Base-by-base conservation (phyloP, 2,113 vertebrate species). In the Serinus canaria region DNA sequence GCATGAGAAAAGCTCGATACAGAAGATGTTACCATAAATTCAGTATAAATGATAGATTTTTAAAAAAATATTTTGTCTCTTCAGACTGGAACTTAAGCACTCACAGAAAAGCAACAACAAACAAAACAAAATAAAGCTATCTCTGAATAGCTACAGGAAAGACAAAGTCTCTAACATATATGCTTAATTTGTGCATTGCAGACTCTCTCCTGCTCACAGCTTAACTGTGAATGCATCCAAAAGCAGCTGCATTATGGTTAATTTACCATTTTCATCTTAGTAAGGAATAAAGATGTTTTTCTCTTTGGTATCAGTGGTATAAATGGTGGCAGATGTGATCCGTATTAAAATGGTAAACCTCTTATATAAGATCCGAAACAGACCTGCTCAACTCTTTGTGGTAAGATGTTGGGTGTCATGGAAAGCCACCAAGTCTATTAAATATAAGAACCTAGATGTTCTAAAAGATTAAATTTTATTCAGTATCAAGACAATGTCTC, bases 381-480 rank as follows among this genome's bases (percentile, higher is more conserved):
- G 18, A 37, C 7, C 15, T 60, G 20, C 37, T 86, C 24, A 33
- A 3, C 21, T 62, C 7, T 58, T 41, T 24, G 2, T 62, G 37
- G 5, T 70, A 67, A 75, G 8, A 4, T 49, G 13, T 68, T 19
- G 47, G n/a, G 22, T 58, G n/a, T 44, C 50, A 74, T 22, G 23
- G 62, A 47, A 84, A 25, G 6, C 9, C n/a, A 35, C 37, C 12
- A 75, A 31, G 4, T 35, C 5, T 62, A 31, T 62, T 77, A 63
- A 63, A 50, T 0, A 59, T 47, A 52, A 37, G 8, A 62, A 69
- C 7, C 4, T 23, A 39, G 9, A 47, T 2, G 1, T 25, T 53
- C 28, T 44, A 15, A 79, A 74, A 52, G 8, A 79, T 24, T 35
- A 0, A 35, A 35, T 62, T 60, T 49, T 66, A 73, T 49, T 82